Base-by-base conservation (phyloP, 2,113 vertebrate genomes). In the Choloepus hoffmanni region DNA sequence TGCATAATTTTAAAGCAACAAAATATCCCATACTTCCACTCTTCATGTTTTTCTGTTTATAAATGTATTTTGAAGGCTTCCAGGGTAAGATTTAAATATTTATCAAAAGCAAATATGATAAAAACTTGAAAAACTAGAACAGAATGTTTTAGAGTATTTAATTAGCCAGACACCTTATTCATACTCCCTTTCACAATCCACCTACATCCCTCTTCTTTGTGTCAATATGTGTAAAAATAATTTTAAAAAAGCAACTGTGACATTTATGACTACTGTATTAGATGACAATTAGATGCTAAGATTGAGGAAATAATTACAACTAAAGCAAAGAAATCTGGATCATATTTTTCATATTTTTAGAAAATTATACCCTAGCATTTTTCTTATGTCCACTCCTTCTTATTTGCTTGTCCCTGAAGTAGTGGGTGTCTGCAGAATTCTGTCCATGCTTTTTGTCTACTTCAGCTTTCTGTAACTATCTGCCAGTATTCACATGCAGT, bases 71-170 rank as follows among this genome's bases (percentile, higher is more conserved):
- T 36, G 6, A 73, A 96, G 2, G 45, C 24, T 82, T 90, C 24
- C 14, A 70, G 70, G 8, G 11, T 84, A 83, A 77, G 33, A 58
- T 70, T 95, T 62, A 83, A 93, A 60, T 89, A 82, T 87, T 79
- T 83, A 62, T 83, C 43, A 84, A 33, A 72, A 45, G 19, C 7
- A 9, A 48, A 28, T 65, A 43, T 14, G 62, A 90, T 48, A 91
- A 70, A 85, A 86, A 77, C 0, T 55, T 86, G 7, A 88, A 93
- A 78, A 1, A 1, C 2, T 5, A 60, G 36, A 10, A 85, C 7
- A 45, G 14, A 81, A 70, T 62, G 4, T 24, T 65, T 94, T 48
- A 89, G 40, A 72, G 3, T n/a, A 43, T 7, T 72, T 93, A 89
- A 87, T 76, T 94, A 90, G 3, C 8, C 21, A 82, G 13, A 50